Base-by-base conservation (phyloP, 2,888 invertebrate genomes). In the Orchesella flavescens region DNA sequence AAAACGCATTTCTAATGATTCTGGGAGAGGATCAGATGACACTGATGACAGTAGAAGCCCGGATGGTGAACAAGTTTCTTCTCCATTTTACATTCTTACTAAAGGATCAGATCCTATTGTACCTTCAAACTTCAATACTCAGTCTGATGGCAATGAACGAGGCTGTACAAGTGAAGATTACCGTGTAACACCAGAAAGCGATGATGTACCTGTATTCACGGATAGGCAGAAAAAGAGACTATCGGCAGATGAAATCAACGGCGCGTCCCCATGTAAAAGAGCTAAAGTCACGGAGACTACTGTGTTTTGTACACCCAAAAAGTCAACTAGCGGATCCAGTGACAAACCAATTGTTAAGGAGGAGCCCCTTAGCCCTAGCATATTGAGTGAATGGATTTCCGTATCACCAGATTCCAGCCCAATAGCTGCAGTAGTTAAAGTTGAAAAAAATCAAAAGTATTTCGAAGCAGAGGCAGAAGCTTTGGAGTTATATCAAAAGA, bases 1-100 rank as follows among this genome's bases (percentile, higher is more conserved):
- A 43, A 84, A 84, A 46, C 46, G 84, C 4, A 71, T 84, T 24
- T 84, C 84, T 3, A 79, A 84, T 61, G 84, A 84, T 57, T 84
- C 84, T 53, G 84, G 84, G 5, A 73, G 69, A 17, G 79, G 69
- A 1, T 84, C 84, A 4, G 34, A 34, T 34, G 82, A 76, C 21
- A 75, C 84, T 34, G 34, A 34, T 34, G 82, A 76, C 21, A 75
- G 76, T 57, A 53, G 76, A 23, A 76, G 76, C 46, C 82, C 82
- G 10, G 63, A 72, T 43, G 61, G 19, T 2, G 81, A 68, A 34
- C 34, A 2, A 34, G 34, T 34, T 4, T 4, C 34, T 7, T 34
- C 34, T 34, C 34, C 34, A 34, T 4, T 34, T 34, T 34, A 7
- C 7, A 34, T 2, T 34, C 34, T 34, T 34, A n/a, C n/a, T n/a